Percentiles rank a stretch among this genome's conserved stretches.
Conservation (phyloP, 2,797 vertebrate genomes). For the Vespertilio murinus region DNA sequence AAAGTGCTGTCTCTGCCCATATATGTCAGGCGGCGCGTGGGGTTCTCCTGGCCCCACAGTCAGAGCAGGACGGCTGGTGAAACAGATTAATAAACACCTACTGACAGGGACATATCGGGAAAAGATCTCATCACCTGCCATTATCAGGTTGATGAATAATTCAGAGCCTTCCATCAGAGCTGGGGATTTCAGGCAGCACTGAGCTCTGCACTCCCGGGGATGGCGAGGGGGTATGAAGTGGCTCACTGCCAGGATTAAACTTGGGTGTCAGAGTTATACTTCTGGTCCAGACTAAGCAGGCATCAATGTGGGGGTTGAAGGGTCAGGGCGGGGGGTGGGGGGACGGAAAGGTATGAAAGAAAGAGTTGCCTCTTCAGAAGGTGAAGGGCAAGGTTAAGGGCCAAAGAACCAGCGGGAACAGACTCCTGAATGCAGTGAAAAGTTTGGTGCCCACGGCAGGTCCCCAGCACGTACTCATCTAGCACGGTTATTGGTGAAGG, state of each 20-base stretch:
- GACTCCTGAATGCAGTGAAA: not conserved
- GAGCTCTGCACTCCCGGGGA: conserved; percentile 20
- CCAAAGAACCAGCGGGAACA: not conserved
- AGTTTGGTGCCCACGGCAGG: no score
- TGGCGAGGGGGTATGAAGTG: conserved; percentile 37
- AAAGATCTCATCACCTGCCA: conserved; percentile 87
- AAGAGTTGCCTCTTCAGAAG: not conserved
- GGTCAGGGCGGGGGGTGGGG: not conserved
- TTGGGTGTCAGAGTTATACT: not conserved
- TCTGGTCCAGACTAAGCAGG: not conserved
- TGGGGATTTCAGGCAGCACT: conserved; percentile 74
- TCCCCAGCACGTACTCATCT: accelerated
- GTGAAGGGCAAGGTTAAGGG: not conserved
- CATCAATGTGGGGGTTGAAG: not conserved
- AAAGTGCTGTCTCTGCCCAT: conserved; percentile 83
- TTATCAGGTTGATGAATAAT: conserved; percentile 87
- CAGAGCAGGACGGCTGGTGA: conserved; percentile 80
- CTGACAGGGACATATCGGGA: conserved; percentile 84
- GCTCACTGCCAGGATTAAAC: conserved; percentile 74
- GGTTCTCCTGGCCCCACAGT: conserved; percentile 77
- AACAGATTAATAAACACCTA: conserved; percentile 88
- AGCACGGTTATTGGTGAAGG: not conserved
- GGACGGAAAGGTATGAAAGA: not conserved
- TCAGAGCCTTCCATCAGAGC: conserved; percentile 81
- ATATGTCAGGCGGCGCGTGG: conserved; percentile 79